Evolutionary conservation across 2,888 invertebrate genomes (phyloP).

Genomic region (Pecten maximus): DNA sequence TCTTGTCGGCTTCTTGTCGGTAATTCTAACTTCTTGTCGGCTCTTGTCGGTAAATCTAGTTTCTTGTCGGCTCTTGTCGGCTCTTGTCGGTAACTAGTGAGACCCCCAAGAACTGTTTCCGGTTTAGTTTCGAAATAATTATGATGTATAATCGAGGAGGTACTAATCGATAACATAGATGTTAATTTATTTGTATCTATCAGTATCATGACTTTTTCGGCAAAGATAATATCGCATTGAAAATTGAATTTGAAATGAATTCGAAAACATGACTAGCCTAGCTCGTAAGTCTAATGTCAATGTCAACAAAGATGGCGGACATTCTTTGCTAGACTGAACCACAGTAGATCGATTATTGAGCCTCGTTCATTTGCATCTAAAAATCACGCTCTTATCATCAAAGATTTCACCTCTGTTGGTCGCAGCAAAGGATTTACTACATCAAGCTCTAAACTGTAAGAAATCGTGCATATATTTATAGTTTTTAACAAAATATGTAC

Average conservation of each 20-base stretch:
- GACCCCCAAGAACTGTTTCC: constrained; percentile 9
- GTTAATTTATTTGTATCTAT: too few relatives aligned
- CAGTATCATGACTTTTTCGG: too few relatives aligned
- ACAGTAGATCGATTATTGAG: too few relatives aligned
- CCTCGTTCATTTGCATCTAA: neutral
- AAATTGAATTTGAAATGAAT: neutral
- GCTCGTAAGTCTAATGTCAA: constrained; percentile 23
- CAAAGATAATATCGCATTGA: too few relatives aligned
- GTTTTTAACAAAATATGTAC: neutral
- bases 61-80: too few relatives aligned
- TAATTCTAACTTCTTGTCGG: too few relatives aligned
- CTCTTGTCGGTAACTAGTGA: too few relatives aligned
- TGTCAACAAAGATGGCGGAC: constrained; percentile 52
- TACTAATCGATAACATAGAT: too few relatives aligned
- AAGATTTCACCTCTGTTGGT: neutral
- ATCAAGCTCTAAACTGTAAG: neutral
- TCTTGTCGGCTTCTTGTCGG: too few relatives aligned
- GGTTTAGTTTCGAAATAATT: constrained; percentile 38
- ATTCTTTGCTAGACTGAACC: neutral
- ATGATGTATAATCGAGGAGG: neutral
- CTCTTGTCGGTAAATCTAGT: too few relatives aligned
- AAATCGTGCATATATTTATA: neutral
- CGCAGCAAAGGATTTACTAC: neutral
- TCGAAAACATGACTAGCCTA: neutral
- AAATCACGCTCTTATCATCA: neutral